Conservation (phyloP, 2,797 vertebrate genomes). For the Tauraco hartlaubi region DNA sequence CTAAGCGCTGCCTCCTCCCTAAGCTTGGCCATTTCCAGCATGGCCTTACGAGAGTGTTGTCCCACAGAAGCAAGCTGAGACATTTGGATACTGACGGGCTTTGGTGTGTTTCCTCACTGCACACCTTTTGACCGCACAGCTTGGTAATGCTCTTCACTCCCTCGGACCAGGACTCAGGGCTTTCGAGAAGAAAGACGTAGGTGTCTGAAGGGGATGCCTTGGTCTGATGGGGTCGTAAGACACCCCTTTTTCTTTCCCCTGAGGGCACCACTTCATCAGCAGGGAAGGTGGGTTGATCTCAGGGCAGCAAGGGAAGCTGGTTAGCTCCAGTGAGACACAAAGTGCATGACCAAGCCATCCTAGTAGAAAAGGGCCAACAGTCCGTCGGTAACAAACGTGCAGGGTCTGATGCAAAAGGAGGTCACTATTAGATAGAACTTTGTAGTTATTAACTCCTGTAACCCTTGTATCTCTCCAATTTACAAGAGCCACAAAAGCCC, state of each 20-base stretch:
- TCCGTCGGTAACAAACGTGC: neutral
- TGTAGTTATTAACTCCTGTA: neutral
- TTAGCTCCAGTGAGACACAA: neutral
- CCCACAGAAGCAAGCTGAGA: neutral
- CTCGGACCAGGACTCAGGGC: neutral
- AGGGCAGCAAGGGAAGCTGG: neutral
- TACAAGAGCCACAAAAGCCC: neutral
- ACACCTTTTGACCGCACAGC: neutral
- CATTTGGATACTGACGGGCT: accelerated
- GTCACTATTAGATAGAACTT: neutral
- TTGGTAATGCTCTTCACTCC: neutral
- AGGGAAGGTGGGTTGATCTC: neutral
- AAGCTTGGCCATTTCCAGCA: neutral
- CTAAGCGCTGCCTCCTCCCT: neutral
- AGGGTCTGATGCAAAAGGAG: neutral
- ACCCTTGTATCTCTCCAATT: neutral
- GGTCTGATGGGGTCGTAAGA: neutral
- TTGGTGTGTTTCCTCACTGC: neutral
- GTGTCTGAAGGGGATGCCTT: neutral
- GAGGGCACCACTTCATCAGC: neutral
- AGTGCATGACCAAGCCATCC: neutral
- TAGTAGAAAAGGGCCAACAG: neutral
- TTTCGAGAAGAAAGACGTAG: neutral
- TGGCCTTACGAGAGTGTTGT: neutral
- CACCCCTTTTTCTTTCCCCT: neutral